Conservation (phyloP, 2,113 vertebrate species). For the Corythaixoides concolor region DNA sequence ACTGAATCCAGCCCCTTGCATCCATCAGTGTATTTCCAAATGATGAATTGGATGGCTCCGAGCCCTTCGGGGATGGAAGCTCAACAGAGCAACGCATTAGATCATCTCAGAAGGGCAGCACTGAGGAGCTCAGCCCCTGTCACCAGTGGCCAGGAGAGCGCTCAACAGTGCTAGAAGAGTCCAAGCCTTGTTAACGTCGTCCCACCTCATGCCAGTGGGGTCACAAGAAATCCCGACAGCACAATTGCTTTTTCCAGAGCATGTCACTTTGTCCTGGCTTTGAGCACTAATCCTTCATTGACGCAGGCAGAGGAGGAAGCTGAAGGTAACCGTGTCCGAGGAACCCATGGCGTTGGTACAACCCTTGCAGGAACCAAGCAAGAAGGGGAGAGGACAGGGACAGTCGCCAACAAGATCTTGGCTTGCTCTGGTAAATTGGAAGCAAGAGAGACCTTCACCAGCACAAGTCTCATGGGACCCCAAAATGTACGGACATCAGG, state of each 20-base stretch:
- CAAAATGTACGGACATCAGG: rapidly evolving
- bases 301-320: background rate
- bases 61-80: background rate
- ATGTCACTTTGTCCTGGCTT: background rate
- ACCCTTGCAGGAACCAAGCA: background rate
- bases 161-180: background rate
- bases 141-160: background rate
- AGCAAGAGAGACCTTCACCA: background rate
- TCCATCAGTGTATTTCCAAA: background rate
- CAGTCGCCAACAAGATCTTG: background rate
- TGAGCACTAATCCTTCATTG: background rate
- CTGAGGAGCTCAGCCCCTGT: background rate
- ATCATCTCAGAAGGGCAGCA: background rate
- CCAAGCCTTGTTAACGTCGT: background rate
- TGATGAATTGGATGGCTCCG: rapidly evolving
- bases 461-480: rapidly evolving
- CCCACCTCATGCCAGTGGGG: rapidly evolving
- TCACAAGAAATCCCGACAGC: background rate
- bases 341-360: rapidly evolving
- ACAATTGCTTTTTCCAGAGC: background rate
- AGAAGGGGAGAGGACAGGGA: background rate
- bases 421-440: background rate
- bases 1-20: rapidly evolving
- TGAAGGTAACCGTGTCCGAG: background rate
- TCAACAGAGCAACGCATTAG: rapidly evolving